Base-by-base conservation (phyloP, 1,140 invertebrate genomes). In the Proales similis region DNA sequence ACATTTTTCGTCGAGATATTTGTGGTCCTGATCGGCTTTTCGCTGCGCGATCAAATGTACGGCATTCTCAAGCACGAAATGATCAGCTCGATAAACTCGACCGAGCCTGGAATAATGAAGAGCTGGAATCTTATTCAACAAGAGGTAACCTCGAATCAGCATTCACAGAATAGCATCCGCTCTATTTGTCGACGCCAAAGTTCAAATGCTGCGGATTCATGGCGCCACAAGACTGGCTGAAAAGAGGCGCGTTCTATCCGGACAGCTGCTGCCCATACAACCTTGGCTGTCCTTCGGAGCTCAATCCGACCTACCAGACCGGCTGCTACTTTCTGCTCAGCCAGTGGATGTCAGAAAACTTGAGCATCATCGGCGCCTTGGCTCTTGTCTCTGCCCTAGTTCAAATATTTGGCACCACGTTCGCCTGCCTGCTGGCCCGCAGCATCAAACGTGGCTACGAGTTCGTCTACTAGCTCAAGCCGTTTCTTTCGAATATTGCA, bases 361-460 rank as follows among this genome's bases (percentile, higher is more conserved):
- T 57, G n/a, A 42, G 36, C 2, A 57, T 57, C 30, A 30, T 57
- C 19, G 51, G 33, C 11, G 20, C n/a, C 14, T 14, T 57, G 26
- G 17, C 45, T 2, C 14, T 57, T 9, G n/a, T 42, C 27, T 42
- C 45, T 24, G 39, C 51, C 27, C 26, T 57, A 9, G 39, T 57
- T 43, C 51, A 57, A 42, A 57, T 57, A 12, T 57, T 57, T 19
- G 51, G 51, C 9, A 57, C 51, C 1, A 57, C 51, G 27, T 57
- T 57, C 32, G 39, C 51, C 9, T 57, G 51, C 45, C 30, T 57
- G 20, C 17, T 57, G 17, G 51, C 51, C 19, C 39, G 45, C 29
- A 57, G 51, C 36, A 57, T 57, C 19, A 57, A 57, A 57, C 33
- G 45, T 19, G 51, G 51, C 17, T 57, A 57, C 26, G 51, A 57